Evolutionary conservation across 1,140 invertebrate genomes (phyloP).

Genomic region (Drosophila teissieri): DNA sequence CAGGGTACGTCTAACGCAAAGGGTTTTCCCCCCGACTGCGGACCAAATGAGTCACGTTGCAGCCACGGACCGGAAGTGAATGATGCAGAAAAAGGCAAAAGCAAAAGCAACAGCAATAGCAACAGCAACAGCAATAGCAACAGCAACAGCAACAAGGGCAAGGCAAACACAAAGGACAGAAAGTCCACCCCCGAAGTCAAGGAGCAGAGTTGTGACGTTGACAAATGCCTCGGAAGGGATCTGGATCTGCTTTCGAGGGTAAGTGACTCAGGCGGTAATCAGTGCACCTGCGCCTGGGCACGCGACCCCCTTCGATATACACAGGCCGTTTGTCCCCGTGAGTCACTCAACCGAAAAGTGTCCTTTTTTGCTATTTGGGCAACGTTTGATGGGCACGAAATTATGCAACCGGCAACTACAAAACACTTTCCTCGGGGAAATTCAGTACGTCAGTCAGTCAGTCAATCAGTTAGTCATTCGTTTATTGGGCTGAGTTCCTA

Average conservation of each 20-base stretch:
- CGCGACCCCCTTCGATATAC: conserved; percentile 44
- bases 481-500: conserved; percentile 1
- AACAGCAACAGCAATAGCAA: background rate
- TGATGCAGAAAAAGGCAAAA: conserved; percentile 70
- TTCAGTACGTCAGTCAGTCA: background rate
- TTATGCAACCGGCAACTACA: conserved; percentile 58
- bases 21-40: conserved; percentile 40
- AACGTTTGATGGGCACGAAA: conserved; percentile 64
- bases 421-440: conserved; percentile 7
- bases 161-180: conserved; percentile 54
- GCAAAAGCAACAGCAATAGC: background rate
- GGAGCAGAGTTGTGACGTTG: conserved; percentile 65
- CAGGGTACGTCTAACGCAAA: conserved; percentile 10
- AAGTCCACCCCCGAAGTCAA: conserved; percentile 41
- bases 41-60: conserved; percentile 72
- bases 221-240: conserved; percentile 66
- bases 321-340: conserved; percentile 7
- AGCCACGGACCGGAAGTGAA: conserved; percentile 70
- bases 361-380: conserved; percentile 26
- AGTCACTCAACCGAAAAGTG: conserved; percentile 65
- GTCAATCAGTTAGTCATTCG: conserved; percentile 10
- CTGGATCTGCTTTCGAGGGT: conserved; percentile 4
- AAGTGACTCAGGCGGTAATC: conserved; percentile 74
- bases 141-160: conserved; percentile 22
- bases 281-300: conserved; percentile 75